These are phyloP conservation scores for Tyrophagus putrescentiae DNA, from an alignment of 1,140 invertebrate species.

Conservation along the genomic window DNA sequence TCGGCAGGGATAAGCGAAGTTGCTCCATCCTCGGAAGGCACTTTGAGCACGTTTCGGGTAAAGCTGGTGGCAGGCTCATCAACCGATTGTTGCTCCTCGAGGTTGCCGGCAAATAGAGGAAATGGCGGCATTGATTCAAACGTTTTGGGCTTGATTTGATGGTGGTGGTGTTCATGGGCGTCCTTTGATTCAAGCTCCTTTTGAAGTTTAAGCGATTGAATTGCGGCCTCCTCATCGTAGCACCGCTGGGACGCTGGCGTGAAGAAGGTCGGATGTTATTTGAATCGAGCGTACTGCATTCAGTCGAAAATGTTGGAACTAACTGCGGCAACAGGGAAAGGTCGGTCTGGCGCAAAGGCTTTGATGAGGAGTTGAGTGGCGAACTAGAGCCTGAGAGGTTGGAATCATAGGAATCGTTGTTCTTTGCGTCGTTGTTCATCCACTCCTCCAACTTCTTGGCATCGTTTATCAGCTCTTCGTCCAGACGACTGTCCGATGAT, in stretches of 20 bases:
- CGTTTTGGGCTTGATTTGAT: background rate
- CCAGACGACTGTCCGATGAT: constrained; percentile 24
- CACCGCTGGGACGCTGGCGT: constrained; percentile 26
- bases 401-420: background rate
- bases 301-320: background rate
- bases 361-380: background rate
- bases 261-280: constrained; percentile 6
- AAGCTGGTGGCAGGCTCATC: background rate
- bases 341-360: background rate
- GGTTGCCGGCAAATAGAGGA: background rate
- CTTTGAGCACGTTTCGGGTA: background rate
- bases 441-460: constrained; percentile 24
- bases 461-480: constrained; percentile 26
- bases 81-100: background rate
- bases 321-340: constrained; percentile 2
- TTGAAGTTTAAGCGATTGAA: constrained; percentile 28
- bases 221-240: constrained; percentile 29
- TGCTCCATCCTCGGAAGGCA: background rate
- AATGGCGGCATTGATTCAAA: constrained; percentile 8
- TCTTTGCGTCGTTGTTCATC: constrained; percentile 18
- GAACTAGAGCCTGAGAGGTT: background rate
- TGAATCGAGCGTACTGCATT: background rate
- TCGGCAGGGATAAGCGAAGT: background rate
- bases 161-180: constrained; percentile 23
- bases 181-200: constrained; percentile 25